Base-by-base conservation (phyloP, 2,113 vertebrate genomes). In the Aythya baeri region DNA sequence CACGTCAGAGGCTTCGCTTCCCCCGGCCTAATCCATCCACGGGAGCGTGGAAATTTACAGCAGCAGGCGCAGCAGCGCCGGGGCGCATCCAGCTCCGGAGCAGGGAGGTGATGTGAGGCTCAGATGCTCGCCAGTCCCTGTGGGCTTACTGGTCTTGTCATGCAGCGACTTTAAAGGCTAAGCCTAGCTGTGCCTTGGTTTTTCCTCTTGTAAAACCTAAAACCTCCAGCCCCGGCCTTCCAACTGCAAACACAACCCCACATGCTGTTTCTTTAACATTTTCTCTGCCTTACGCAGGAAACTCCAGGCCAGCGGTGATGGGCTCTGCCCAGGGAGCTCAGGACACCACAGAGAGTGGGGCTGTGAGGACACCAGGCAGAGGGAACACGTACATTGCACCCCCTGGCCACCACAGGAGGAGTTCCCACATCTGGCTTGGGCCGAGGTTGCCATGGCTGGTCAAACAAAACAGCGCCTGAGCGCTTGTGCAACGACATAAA, bases 401-500 rank as follows among this genome's bases (percentile, higher is more conserved):
- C 62, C 36, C 54, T 0, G 0, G 46, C 32, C 50, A 43, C 43
- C 12, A 29, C 0, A 0, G 63, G 43, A 74, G 36, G 21, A 75
- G 62, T 31, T 92, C 34, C 57, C 86, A 46, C 74, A 41, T 91
- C 86, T 95, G 88, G 75, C 87, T 94, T 5, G 0, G 67, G 44
- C 86, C 0, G 2, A 74, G 86, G 92, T 93, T 96, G 49, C 95
- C 95, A 83, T 91, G 88, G 96, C 89, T 18, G 93, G 88, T 92
- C 86, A 96, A 86, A 88, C 91, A 95, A 95, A 94, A 97, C 95
- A 96, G 36, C 2, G 3, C 63, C 83, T 10, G 13, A 92, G 41
- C 1, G 11, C 96, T 95, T 94, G 91, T 96, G 97, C 88, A 91
- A 92, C 2, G 13, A 95, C 86, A 80, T 90, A 96, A 97, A 94